Base-by-base conservation (phyloP, 1,140 invertebrate genomes). In the Epicauta chinensis region DNA sequence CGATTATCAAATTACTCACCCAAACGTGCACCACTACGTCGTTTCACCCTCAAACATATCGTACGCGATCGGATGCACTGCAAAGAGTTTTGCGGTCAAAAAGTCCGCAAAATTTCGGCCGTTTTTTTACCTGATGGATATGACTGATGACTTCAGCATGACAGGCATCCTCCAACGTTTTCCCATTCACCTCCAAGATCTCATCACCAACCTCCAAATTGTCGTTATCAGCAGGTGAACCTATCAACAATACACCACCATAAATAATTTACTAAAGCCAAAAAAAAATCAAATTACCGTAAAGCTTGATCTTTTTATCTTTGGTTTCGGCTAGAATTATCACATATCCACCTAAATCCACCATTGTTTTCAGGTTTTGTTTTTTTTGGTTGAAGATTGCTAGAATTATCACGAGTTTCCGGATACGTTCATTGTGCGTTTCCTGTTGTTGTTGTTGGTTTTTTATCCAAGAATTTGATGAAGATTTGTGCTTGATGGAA, bases 111-210 rank as follows among this genome's bases (percentile, higher is more conserved):
- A 51, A 31, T n/a, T 23, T 43, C 16, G n/a, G 12, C 4, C 4
- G 7, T 23, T 23, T 0, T 23, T 63, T 70, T 72, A 95, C 92
- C 84, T 94, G 86, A 72, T 95, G 90, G 71, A 96, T 95, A 71
- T 96, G 89, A 38, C 88, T 86, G 62, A 94, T 89, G 63, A 94
- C 89, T 75, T 95, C 89, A 1, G 84, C 82, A 67, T 92, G 84
- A 49, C 88, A 86, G 65, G 88, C 87, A 70, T 93, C 87, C 64
- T 94, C 89, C 61, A 96, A 73, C 34, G 83, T 86, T 48, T 84
- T 86, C 59, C 93, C 93, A 73, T 97, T 97, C 38, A 97, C 91
- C 75, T 96, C 91, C 71, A 97, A 77, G 68, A 97, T 97, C 74
- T 97, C 93, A 76, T 97, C 93, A 40, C 89, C 91, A 61, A 95